Evolutionary conservation across 2,888 invertebrate species (phyloP), one percentile per base, ranked within the genome.

Genomic region (Cetonia aurata): DNA sequence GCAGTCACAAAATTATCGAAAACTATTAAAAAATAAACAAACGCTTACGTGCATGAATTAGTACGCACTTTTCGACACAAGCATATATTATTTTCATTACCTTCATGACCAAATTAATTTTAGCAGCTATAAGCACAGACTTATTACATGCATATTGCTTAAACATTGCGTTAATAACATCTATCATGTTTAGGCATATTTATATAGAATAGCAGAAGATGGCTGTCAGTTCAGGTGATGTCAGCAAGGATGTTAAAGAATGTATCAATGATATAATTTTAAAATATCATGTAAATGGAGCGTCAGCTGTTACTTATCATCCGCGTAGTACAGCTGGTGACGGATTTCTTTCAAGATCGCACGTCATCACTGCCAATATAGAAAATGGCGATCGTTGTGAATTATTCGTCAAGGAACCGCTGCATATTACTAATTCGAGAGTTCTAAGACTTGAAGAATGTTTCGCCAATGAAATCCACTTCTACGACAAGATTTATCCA

Each of bases 401-500:
- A 46, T 13, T 6, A 31, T 48, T 15, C 46, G 48, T 62, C 9
- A 48, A 48, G 33, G 46, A 15, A 31, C 15, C 15, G 15, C 48
- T 13, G 9, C 62, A 31, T 46, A 62, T 48, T 48, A 33, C 13
- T 48, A 62, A 10, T 33, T 62, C 48, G 25, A 33, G 1, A 48
- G 48, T 33, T 31, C 1, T 62, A 25, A 15, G 48, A 19, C 31
- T 71, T 15, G 48, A 60, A 8, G 59, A 72, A 37, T 33, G 70
- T 10, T 68, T 72, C 17, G 44, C 33, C 3, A 31, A 71, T 10
- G 73, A 73, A 17, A 71, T 69, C 15, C 50, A 66, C 19, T 62
- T 71, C 25, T 73, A 73, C 69, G 46, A 59, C 15, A 42, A 19
- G 15, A 69, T 73, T 12, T 59, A 65, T 17, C 71, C 71, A 8